Conservation (phyloP, 2,888 invertebrate genomes). For the Agrotis ipsilon region DNA sequence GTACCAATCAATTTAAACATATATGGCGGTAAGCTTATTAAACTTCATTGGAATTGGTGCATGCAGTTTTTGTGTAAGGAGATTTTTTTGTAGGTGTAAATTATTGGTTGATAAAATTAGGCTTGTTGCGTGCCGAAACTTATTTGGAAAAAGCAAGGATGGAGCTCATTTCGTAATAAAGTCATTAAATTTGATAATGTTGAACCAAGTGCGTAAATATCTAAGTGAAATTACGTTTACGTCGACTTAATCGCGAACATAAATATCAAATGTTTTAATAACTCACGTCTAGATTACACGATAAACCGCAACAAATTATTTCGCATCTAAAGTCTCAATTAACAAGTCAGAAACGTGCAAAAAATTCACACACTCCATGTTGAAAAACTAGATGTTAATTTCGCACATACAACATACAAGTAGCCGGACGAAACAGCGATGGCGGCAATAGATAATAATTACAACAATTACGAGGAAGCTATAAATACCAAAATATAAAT, state of each 20-base stretch:
- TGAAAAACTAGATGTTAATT: slow-evolving; percentile 11
- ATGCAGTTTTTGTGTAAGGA: slow-evolving; percentile 33
- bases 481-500: slow-evolving; percentile 47
- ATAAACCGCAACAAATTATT: slow-evolving; percentile 29
- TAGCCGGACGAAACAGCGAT: slow-evolving; percentile 8
- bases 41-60: slow-evolving; percentile 38
- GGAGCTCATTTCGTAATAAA: slow-evolving; percentile 36
- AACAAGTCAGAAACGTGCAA: slow-evolving; percentile 14
- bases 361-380: not conserved
- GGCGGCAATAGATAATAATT: slow-evolving; percentile 32
- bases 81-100: slow-evolving; percentile 47
- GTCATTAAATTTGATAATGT: slow-evolving; percentile 12
- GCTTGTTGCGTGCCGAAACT: not conserved
- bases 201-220: not conserved
- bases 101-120: too few relatives aligned
- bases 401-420: slow-evolving; percentile 9
- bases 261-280: slow-evolving; percentile 12
- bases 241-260: slow-evolving; percentile 12
- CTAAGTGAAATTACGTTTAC: slow-evolving; percentile 6
- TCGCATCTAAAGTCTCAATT: slow-evolving; percentile 27
- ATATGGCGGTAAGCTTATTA: slow-evolving; percentile 41
- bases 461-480: slow-evolving; percentile 37
- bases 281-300: slow-evolving; percentile 14
- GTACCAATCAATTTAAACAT: slow-evolving; percentile 58
- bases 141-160: slow-evolving; percentile 29